Evolutionary conservation across 2,797 vertebrate genomes (phyloP).

Genomic region (Taeniopygia guttata): DNA sequence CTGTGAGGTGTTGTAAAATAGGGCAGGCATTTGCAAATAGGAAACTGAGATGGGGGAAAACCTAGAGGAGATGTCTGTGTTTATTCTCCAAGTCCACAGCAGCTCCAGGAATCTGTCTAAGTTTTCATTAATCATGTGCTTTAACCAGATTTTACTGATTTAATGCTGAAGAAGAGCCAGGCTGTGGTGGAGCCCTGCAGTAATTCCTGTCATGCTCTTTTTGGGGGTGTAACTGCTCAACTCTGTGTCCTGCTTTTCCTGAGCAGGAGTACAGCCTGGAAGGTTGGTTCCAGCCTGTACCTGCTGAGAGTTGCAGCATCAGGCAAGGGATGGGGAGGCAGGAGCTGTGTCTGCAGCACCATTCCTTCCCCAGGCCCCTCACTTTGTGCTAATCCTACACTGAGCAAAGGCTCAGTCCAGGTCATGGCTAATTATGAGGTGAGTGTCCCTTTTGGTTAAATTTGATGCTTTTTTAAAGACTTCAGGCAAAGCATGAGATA

Average conservation of each 20-base stretch:
- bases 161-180: background rate
- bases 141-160: background rate
- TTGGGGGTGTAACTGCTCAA: background rate
- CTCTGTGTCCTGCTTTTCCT: background rate
- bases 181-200: background rate
- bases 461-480: background rate
- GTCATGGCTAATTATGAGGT: background rate
- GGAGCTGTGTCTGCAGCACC: background rate
- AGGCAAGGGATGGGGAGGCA: background rate
- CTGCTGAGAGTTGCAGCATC: background rate
- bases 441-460: background rate
- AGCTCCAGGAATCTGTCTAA: background rate
- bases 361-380: background rate
- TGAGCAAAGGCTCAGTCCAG: background rate
- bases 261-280: background rate
- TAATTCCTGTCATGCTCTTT: background rate
- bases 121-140: rapidly evolving
- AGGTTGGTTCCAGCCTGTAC: background rate
- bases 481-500: background rate
- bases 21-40: background rate
- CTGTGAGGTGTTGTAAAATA: background rate
- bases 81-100: background rate
- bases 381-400: background rate
- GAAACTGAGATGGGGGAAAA: background rate
- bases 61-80: background rate